Evolutionary conservation across 2,113 vertebrate genomes (phyloP).

Genomic region (Salminus brasiliensis): DNA sequence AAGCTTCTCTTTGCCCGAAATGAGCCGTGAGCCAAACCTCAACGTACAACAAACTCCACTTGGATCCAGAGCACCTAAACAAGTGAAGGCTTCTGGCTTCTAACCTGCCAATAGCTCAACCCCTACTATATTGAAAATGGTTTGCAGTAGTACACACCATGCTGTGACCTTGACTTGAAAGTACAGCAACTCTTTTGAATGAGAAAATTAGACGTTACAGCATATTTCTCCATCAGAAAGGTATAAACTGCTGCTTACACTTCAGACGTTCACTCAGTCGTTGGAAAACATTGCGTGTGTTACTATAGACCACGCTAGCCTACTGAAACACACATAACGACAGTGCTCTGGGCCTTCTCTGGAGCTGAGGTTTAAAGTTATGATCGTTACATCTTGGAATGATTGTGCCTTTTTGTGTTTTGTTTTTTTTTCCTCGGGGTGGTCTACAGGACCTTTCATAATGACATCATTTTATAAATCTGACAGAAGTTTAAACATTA

Average conservation of each 20-base stretch:
- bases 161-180: slow-evolving; percentile 68
- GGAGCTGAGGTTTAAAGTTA: slow-evolving; percentile 37
- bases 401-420: slow-evolving; percentile 73
- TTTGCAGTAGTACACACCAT: slow-evolving; percentile 57
- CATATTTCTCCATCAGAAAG: slow-evolving; percentile 40
- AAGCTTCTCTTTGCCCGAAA: slow-evolving; percentile 13
- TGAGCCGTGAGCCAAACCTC: not conserved
- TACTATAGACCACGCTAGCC: slow-evolving; percentile 4
- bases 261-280: not conserved
- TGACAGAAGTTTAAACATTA: slow-evolving; percentile 55
- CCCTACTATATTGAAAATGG: slow-evolving; percentile 11
- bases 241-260: slow-evolving; percentile 49
- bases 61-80: slow-evolving; percentile 60
- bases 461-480: slow-evolving; percentile 79
- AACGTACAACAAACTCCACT: slow-evolving; percentile 41
- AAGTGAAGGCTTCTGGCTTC: slow-evolving; percentile 53
- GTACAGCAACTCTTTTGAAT: slow-evolving; percentile 71
- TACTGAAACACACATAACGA: slow-evolving; percentile 17
- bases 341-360: not conserved
- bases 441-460: slow-evolving; percentile 71
- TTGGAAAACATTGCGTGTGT: not conserved
- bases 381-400: not conserved
- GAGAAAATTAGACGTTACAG: slow-evolving; percentile 58
- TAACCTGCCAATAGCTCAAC: slow-evolving; percentile 58
- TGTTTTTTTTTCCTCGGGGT: slow-evolving; percentile 75